phyloP scores from a whole-genome alignment of 2,888 invertebrate genomes.

The Napeogenes sylphis region DNA sequence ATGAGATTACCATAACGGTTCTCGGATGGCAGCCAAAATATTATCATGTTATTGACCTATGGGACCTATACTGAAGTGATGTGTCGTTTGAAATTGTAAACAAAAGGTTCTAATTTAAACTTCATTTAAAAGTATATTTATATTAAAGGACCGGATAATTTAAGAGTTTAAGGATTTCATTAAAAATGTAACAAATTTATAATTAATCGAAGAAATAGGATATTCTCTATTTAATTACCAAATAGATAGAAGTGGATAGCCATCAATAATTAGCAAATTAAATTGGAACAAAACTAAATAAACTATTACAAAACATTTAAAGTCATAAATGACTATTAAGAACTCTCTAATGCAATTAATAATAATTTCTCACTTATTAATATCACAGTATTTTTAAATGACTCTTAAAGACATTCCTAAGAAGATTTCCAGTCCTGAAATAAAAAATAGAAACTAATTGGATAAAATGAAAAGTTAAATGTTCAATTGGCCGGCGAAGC shows the following conservation, averaged over 20 bases:
- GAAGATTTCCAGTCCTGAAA: conserved; percentile 12
- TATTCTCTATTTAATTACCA: too few species aligned
- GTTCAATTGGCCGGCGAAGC: conserved; percentile 30
- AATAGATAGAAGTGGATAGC: too few species aligned
- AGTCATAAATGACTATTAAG: too few species aligned
- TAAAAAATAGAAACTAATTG: conserved; percentile 26
- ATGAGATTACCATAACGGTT: conserved; percentile 31
- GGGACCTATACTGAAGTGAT: conserved; percentile 25
- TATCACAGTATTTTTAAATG: too few species aligned
- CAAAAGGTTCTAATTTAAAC: not conserved
- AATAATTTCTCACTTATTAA: too few species aligned
- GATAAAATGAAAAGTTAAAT: conserved; percentile 32
- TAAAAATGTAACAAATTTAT: not conserved
- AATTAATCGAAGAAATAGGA: too few species aligned
- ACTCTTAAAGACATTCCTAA: too few species aligned
- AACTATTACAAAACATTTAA: too few species aligned
- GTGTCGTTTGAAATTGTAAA: conserved; percentile 8
- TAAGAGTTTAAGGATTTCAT: not conserved
- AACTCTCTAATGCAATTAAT: too few species aligned
- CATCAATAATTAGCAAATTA: too few species aligned
- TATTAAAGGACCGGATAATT: not conserved
- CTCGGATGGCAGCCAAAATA: conserved; percentile 29
- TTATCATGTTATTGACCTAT: conserved; percentile 28
- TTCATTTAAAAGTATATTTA: not conserved
- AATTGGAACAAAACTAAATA: too few species aligned